Evolutionary conservation across 2,797 vertebrate species (phyloP).

Genomic region (Champsocephalus esox): DNA sequence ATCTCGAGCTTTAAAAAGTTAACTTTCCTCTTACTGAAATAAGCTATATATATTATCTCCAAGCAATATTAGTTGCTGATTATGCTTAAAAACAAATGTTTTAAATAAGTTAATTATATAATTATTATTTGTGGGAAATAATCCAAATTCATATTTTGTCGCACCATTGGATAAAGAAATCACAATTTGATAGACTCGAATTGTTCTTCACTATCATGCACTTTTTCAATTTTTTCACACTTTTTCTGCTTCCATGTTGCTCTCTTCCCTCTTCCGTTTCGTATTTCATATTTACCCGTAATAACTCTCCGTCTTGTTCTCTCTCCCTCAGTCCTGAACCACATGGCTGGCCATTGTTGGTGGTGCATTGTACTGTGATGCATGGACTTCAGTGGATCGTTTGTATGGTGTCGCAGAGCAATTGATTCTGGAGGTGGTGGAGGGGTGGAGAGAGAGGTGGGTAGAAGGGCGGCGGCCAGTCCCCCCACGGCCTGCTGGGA

Average conservation of each 20-base stretch:
- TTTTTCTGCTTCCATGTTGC: neutral
- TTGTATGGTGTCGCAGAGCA: conserved; percentile 84
- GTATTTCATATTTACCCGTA: conserved; percentile 38
- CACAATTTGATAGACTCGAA: neutral
- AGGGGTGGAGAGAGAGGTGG: conserved; percentile 61
- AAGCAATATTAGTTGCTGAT: neutral
- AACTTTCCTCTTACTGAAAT: neutral
- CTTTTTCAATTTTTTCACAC: neutral
- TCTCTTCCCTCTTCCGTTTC: conserved; percentile 20
- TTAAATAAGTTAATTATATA: neutral
- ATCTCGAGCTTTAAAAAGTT: neutral
- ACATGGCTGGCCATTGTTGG: conserved; percentile 74
- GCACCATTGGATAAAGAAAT: neutral
- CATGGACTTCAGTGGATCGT: conserved; percentile 84
- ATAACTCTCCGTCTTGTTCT: conserved; percentile 54
- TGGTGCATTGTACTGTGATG: conserved; percentile 75
- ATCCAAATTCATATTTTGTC: too few species aligned
- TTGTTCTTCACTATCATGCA: neutral
- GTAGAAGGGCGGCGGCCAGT: conserved; percentile 72
- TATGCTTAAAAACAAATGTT: neutral
- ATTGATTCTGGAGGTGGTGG: conserved; percentile 86
- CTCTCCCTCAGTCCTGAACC: conserved; percentile 43
- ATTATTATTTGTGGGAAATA: too few species aligned
- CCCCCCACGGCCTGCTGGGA: conserved; percentile 84
- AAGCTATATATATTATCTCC: neutral